Percentiles rank a stretch among this genome's conserved stretches.
Conservation (phyloP, 2,113 vertebrate genomes). For the Phycodurus eques region DNA sequence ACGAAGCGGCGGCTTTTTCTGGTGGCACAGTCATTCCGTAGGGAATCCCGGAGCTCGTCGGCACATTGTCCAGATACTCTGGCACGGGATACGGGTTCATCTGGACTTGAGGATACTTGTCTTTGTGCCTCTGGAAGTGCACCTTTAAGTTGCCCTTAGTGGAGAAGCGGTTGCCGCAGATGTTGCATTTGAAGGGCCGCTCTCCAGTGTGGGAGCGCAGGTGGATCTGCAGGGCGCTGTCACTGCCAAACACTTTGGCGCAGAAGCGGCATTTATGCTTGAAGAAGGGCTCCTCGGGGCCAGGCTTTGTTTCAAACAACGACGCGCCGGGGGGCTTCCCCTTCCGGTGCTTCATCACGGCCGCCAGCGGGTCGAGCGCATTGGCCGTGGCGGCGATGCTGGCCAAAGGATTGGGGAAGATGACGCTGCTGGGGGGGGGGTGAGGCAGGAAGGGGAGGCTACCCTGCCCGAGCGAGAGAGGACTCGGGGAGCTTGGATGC, state of each 20-base stretch:
- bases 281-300: conserved; percentile 93
- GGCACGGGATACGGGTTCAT: conserved; percentile 99
- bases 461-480: conserved; percentile 78
- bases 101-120: conserved; percentile 97
- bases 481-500: conserved; percentile 71
- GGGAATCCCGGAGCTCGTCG: conserved; percentile 93
- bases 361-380: conserved; percentile 86
- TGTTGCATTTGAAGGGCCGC: conserved; percentile 97
- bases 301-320: conserved; percentile 88
- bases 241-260: conserved; percentile 99
- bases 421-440: conserved; percentile 86
- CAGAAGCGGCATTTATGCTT: conserved; percentile 99
- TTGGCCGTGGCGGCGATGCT: conserved; percentile 93
- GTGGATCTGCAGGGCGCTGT: conserved; percentile 98
- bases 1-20: conserved; percentile 87
- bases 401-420: conserved; percentile 94
- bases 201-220: conserved; percentile 97
- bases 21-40: conserved; percentile 95
- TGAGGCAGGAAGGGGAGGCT: conserved; percentile 94
- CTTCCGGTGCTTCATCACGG: conserved; percentile 92
- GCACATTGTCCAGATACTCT: conserved; percentile 96
- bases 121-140: conserved; percentile 98
- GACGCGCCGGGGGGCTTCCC: conserved; percentile 87
- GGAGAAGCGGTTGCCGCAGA: conserved; percentile 98
- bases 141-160: conserved; percentile 98